Base-by-base conservation (phyloP, 1,140 invertebrate genomes). In the Plectus sambesii region DNA sequence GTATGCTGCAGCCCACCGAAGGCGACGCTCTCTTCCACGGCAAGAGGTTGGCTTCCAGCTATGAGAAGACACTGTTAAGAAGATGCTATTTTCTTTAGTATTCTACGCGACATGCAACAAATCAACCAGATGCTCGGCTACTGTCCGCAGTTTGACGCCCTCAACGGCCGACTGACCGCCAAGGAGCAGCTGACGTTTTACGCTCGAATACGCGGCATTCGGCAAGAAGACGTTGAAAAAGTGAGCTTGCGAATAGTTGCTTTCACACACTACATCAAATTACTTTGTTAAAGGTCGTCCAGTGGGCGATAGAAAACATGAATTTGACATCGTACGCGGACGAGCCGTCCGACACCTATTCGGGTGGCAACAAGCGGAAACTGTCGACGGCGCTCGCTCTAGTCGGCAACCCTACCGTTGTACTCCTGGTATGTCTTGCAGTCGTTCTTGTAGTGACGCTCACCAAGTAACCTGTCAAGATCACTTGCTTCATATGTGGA, bases 331-430 rank as follows among this genome's bases (percentile, higher is more conserved):
- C 62, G 23, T 70, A 72, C 52, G 68, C 70, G 6, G 56, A 73
- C 53, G 51, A 62, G 30, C 54, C 53, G 20, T 63, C 71, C 27
- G 62, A 62, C 5, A 69, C 60, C 5, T 75, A 75, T 53, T 76
- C 79, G 65, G 87, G 87, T 8, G 92, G 90, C 0, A 97, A 93
- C 58, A 93, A 90, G 68, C 77, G 90, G 35, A 93, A 96, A 70
- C 72, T 98, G 22, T 92, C 85, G 56, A 87, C 88, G 33, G 88
- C 88, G 0, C 80, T 98, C 39, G 83, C 90, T 5, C 70, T 94
- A 23, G 77, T 88, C 66, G 82, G 83, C 35, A 78, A 84, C 49
- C 81, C 83, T 6, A 75, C 79, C 5, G 73, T 88, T 1, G 79
- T 90, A 20, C 77, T 88, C 45, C 75, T 90, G 26, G 58, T 47